phyloP scores from a whole-genome alignment of 2,797 vertebrate genomes.

The Phalloptychus januarius region DNA sequence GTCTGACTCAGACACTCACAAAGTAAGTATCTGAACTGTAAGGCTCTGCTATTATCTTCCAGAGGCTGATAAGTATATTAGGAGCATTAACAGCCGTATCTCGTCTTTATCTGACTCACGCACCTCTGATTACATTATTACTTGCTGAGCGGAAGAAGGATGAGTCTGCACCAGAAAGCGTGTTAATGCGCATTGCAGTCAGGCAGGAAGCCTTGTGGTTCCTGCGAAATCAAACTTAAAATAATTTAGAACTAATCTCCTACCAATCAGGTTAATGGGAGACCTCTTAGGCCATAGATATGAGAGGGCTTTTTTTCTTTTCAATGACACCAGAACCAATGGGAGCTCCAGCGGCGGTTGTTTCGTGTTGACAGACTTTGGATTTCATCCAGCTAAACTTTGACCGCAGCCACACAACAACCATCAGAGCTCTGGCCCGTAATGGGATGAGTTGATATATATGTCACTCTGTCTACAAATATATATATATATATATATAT shows the following conservation, averaged over 20 bases:
- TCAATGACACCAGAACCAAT: background rate
- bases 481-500: too few species aligned
- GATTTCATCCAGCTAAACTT: constrained; percentile 44
- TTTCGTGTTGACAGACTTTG: constrained; percentile 19
- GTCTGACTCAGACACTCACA: constrained; percentile 9
- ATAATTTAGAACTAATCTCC: background rate
- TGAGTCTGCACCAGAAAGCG: background rate
- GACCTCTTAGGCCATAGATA: background rate
- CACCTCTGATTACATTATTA: constrained; percentile 31
- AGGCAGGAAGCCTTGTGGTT: background rate
- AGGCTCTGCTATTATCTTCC: constrained; percentile 17
- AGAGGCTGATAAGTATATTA: constrained; percentile 46
- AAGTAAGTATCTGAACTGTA: too few species aligned
- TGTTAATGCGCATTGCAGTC: background rate
- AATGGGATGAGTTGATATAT: background rate
- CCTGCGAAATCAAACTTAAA: background rate
- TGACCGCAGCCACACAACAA: constrained; percentile 23
- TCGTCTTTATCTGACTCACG: constrained; percentile 41
- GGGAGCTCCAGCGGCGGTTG: background rate
- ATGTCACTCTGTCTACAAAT: too few species aligned
- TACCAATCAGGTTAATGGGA: background rate
- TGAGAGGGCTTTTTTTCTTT: too few species aligned
- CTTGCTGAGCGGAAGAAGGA: constrained; percentile 7
- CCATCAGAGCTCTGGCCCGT: background rate
- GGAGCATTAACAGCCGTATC: constrained; percentile 42